These are phyloP conservation scores for Astreopora myriophthalma DNA, from an alignment of 64 coral and sea anemone genomes.

Conservation along the genomic window DNA sequence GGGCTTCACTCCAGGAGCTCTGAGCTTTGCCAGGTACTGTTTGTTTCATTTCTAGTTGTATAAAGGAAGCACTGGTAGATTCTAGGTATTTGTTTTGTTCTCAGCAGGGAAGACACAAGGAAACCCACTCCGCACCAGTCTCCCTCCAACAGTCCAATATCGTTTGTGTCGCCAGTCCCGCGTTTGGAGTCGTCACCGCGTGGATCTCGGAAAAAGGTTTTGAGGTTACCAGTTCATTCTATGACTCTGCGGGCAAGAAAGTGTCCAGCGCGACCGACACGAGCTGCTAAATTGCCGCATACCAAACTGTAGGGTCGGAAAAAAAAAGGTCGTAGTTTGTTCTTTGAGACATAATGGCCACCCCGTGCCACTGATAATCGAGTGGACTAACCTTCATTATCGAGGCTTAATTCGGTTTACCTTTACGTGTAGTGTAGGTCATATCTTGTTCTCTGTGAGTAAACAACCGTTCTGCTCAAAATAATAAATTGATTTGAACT, in stretches of 20 bases:
- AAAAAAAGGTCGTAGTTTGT: no score
- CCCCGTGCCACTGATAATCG: no score
- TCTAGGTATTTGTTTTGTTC: conserved; percentile 1
- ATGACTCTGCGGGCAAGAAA: conserved; percentile 88
- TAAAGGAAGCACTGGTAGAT: not conserved
- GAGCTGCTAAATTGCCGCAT: conserved; percentile 87
- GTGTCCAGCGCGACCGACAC: conserved; percentile 55
- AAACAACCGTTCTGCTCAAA: no score
- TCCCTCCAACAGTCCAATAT: conserved; percentile 93
- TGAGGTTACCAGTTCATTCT: conserved; percentile 54
- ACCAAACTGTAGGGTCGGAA: conserved; percentile 45
- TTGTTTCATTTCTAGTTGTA: not conserved
- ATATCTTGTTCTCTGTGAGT: no score
- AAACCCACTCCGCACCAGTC: conserved; percentile 86
- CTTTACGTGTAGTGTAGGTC: no score
- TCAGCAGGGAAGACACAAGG: not conserved
- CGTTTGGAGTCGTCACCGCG: conserved; percentile 51
- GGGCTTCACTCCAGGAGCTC: conserved; percentile 55
- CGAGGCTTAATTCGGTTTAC: no score
- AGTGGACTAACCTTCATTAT: no score
- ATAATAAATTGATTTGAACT: no score
- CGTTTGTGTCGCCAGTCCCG: conserved; percentile 77
- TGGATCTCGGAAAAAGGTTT: conserved; percentile 20
- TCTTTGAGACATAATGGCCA: no score
- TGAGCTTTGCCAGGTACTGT: not conserved